A percentile compares a stretch with the other conserved stretches of the same genome.
Conservation (phyloP, 2,113 vertebrate genomes). For the Vulpes lagopus region DNA sequence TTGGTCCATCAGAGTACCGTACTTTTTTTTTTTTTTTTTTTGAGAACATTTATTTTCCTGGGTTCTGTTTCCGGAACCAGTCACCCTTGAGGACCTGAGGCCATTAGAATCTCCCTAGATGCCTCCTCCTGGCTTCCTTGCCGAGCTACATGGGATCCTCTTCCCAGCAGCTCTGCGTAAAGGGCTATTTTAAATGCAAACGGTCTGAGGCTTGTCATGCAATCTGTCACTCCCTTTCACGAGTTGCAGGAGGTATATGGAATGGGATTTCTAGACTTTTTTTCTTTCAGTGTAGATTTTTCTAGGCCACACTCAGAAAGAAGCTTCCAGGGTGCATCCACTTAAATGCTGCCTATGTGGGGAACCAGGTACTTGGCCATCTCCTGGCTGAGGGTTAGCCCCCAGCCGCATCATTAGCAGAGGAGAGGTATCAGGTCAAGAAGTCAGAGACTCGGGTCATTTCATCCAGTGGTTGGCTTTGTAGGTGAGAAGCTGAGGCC, state of each 20-base stretch:
- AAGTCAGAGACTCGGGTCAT: accelerated
- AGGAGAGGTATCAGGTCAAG: accelerated
- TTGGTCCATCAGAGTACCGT: background rate
- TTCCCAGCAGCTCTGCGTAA: background rate
- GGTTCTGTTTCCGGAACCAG: background rate
- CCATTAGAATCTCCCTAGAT: background rate
- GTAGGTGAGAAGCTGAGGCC: background rate
- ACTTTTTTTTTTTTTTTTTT: no score
- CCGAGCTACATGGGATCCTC: accelerated
- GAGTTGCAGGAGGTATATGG: background rate
- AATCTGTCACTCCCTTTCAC: conserved; percentile 63
- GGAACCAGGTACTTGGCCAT: accelerated
- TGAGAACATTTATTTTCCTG: background rate
- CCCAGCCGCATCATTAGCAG: background rate
- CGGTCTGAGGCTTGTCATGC: background rate
- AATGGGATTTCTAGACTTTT: conserved; percentile 50
- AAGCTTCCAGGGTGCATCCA: background rate
- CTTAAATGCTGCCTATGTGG: background rate
- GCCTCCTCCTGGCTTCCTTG: background rate
- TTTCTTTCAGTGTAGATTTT: background rate
- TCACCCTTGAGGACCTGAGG: background rate
- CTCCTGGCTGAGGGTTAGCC: background rate
- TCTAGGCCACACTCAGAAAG: background rate
- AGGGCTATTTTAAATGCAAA: conserved; percentile 56
- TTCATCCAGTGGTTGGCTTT: accelerated